Evolutionary conservation across 1,140 invertebrate species (phyloP), one percentile per base, ranked within the genome.

Genomic region (Ladona fulva): DNA sequence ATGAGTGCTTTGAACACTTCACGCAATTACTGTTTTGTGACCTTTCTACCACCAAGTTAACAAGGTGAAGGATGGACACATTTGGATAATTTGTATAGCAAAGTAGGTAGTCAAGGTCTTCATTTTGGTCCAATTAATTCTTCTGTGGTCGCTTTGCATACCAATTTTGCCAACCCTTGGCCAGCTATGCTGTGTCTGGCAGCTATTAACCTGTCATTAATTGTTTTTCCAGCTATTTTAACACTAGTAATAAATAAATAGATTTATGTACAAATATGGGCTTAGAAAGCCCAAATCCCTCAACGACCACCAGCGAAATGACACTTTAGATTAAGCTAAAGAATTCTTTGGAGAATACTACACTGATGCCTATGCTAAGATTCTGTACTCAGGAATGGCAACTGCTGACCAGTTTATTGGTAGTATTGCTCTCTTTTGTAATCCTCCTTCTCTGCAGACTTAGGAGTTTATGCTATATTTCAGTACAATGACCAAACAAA

Each of bases 111-210:
- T 99, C 98, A 86, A 99, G 92, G 91, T 99, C 89, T 99, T 99
- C 91, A 98, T 99, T 90, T 99, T 99, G 98, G 98, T 80, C 95
- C 97, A 86, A 99, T 98, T 88, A 99, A 92, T 91, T 99, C 98
- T 90, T 99, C 98, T 79, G 98, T 99, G 78, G 98, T 99, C 52
- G 98, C 97, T 91, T 99, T 99, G 89, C 97, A 99, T 78, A 99
- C 98, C 78, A 97, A 95, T 90, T 99, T 99, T 77, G 97, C 98
- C 83, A 99, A 90, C 84, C 97, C 97, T 89, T 98, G 97, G 81
- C 98, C 98, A 84, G 97, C 97, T 84, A 99, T 91, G 86, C 96
- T 99, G 89, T 99, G 97, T 85, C 95, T 94, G 77, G 98, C 98
- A 81, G 98, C 97, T 82, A 97, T 89, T 80, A 99, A 90, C 87